phyloP scores from a whole-genome alignment of 2,888 invertebrate genomes.

The Drosophila colorata region DNA sequence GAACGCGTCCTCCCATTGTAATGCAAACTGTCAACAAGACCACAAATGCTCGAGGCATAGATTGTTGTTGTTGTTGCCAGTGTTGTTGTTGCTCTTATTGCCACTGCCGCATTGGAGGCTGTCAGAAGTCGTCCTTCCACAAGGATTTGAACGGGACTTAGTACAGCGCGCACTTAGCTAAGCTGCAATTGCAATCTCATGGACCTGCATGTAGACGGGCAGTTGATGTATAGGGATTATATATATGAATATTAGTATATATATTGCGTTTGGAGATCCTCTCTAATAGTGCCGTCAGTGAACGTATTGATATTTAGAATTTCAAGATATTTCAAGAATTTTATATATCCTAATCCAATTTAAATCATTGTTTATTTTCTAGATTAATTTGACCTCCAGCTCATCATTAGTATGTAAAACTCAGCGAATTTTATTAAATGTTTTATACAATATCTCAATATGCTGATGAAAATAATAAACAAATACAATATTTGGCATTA shows the following conservation, averaged over 20 bases:
- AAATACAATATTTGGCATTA: too few relatives aligned
- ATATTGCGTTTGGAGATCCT: not conserved
- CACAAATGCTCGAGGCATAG: slow-evolving; percentile 65
- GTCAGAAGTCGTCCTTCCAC: slow-evolving; percentile 49
- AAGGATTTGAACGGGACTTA: slow-evolving; percentile 49
- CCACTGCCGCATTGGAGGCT: slow-evolving; percentile 30
- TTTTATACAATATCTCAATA: too few relatives aligned
- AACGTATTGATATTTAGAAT: too few relatives aligned
- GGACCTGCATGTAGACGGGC: slow-evolving; percentile 1
- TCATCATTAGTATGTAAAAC: too few relatives aligned
- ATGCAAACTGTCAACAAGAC: slow-evolving; percentile 78
- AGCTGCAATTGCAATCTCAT: slow-evolving; percentile 40
- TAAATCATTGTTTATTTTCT: too few relatives aligned
- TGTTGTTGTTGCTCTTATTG: slow-evolving; percentile 9
- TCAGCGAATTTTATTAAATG: too few relatives aligned
- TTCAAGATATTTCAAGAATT: not conserved
- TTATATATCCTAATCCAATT: too few relatives aligned
- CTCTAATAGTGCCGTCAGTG: too few relatives aligned
- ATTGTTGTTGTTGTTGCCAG: slow-evolving; percentile 30
- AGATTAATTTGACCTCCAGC: too few relatives aligned
- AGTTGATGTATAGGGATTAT: slow-evolving; percentile 13
- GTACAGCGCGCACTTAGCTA: slow-evolving; percentile 38
- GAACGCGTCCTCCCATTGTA: slow-evolving; percentile 72
- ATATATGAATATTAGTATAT: not conserved
- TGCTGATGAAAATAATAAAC: too few relatives aligned